These are phyloP conservation scores for Iphiclides podalirius DNA, from an alignment of 2,888 invertebrate species.

Conservation along the genomic window DNA sequence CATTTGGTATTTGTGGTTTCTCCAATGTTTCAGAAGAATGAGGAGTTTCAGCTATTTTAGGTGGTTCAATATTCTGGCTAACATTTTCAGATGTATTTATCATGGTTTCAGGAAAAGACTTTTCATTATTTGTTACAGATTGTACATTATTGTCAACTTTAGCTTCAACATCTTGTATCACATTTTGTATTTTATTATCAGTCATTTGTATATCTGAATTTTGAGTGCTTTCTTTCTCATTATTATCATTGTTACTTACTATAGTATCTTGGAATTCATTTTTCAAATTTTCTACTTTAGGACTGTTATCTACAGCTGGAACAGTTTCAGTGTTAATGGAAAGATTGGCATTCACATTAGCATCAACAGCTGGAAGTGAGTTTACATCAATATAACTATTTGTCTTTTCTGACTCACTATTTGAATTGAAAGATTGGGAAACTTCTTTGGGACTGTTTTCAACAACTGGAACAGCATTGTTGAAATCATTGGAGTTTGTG, in stretches of 20 bases:
- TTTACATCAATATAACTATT: constrained; percentile 26
- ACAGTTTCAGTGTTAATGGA: neutral
- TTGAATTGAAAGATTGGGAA: constrained; percentile 22
- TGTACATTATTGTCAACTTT: constrained; percentile 4
- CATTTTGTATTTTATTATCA: neutral
- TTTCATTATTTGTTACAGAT: constrained; percentile 25
- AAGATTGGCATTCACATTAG: neutral
- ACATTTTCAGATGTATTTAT: constrained; percentile 22
- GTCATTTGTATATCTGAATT: constrained; percentile 6
- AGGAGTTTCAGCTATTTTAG: neutral
- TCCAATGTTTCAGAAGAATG: neutral
- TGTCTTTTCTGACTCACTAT: constrained; percentile 23
- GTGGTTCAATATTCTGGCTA: neutral
- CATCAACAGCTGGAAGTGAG: constrained; percentile 6
- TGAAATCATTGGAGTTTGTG: neutral
- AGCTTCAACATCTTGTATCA: constrained; percentile 14
- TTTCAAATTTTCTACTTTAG: neutral
- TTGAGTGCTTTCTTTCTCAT: neutral
- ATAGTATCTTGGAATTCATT: neutral
- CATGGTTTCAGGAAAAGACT: constrained; percentile 25
- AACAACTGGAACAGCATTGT: neutral
- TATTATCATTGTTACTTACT: constrained; percentile 1
- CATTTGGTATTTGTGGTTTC: neutral
- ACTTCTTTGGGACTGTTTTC: constrained; percentile 24
- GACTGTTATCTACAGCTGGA: constrained; percentile 1